Conservation (phyloP, 2,888 invertebrate species). For the Acrobasis suavella region DNA sequence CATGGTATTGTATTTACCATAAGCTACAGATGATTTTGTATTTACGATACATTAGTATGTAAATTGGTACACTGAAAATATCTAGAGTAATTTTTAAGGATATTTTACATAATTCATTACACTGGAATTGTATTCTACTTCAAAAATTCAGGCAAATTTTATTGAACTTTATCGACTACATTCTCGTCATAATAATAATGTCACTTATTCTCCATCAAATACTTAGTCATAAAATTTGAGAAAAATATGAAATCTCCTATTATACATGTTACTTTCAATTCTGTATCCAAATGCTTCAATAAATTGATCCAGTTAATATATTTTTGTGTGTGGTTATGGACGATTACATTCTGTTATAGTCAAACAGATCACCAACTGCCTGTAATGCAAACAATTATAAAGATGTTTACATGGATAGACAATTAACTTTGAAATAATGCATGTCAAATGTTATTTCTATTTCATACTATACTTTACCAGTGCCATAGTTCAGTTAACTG, state of each 20-base stretch:
- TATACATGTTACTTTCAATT: constrained; percentile 25
- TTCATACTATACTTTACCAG: neutral
- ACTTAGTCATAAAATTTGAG: constrained; percentile 1
- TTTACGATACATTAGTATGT: neutral
- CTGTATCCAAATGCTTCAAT: constrained; percentile 54
- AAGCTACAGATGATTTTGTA: constrained; percentile 9
- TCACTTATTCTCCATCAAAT: neutral
- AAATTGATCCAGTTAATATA: constrained; percentile 63
- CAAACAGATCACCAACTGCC: constrained; percentile 80
- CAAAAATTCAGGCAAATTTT: neutral
- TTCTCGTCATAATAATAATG: constrained; percentile 10
- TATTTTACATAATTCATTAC: neutral
- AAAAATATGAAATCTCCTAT: constrained; percentile 2
- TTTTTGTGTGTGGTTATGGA: constrained; percentile 59
- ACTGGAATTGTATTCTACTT: neutral
- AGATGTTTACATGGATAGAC: constrained; percentile 15
- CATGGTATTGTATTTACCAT: constrained; percentile 20
- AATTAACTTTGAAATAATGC: constrained; percentile 1
- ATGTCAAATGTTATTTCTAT: neutral
- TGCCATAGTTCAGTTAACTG: neutral
- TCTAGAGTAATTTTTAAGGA: constrained; percentile 1
- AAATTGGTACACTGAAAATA: constrained; percentile 10
- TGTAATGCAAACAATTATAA: constrained; percentile 72
- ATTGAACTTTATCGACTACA: neutral
- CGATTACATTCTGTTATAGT: constrained; percentile 66